Evolutionary conservation across 2,113 vertebrate genomes (phyloP), one percentile per base, ranked within the genome.

Genomic region (Tretioscincus oriximinensis): DNA sequence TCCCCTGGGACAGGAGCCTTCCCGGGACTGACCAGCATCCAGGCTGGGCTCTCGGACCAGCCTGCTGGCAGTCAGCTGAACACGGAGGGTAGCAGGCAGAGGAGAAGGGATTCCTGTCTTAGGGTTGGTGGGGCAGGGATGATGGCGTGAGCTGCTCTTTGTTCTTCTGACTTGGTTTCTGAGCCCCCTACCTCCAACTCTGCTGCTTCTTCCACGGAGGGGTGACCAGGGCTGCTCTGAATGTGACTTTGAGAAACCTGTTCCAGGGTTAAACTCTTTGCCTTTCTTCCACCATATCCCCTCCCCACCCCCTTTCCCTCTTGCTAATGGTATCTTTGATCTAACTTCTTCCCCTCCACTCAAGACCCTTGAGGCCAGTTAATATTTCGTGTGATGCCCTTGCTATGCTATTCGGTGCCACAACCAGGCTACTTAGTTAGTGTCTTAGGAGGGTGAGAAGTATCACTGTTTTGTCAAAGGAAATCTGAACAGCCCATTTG

Each of bases 381-480:
- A 49, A 71, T 58, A 58, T 28, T 51, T 16, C 12, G 47, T 61
- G 68, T 61, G 76, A 24, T 70, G 67, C 29, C 29, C 28, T 79
- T 54, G 81, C 78, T 60, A 14, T 89, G 81, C 77, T 68, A 82
- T 80, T 89, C 85, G 84, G 81, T 91, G 84, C 90, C 88, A 85
- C 91, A 87, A 81, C 58, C 16, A 61, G 0, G 68, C 86, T 79
- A 81, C 87, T 78, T 45, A 28, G 41, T 75, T 45, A 35, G 24
- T 35, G 86, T 76, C 60, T 77, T 67, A 16, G 75, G 9, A 22
- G n/a, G 21, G 45, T 41, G 66, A 73, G 49, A 63, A 6, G 70
- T 9, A 31, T 18, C 54, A 63, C 7, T 7, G 18, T 67, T 61
- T 60, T 61, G n/a, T 31, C 35, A 7, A 12, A 61, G 41, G 21